A percentile compares a stretch with the other conserved stretches of the same genome.
phyloP scores from a whole-genome alignment of 2,113 vertebrate species.

The Ivindomyrus marchei region DNA sequence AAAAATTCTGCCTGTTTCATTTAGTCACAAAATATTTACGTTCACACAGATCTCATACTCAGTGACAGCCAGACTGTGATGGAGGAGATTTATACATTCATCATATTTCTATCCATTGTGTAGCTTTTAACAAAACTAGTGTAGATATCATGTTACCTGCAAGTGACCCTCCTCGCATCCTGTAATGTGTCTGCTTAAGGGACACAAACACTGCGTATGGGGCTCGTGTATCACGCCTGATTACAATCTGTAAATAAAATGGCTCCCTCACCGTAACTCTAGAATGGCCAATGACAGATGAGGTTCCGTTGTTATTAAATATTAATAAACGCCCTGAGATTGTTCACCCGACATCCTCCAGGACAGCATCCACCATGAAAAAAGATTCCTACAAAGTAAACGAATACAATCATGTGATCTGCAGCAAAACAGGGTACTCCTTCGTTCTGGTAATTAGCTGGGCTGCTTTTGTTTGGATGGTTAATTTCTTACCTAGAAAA shows the following conservation, averaged over 20 bases:
- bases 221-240: background rate
- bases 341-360: background rate
- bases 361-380: background rate
- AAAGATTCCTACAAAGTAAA: background rate
- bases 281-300: background rate
- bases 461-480: background rate
- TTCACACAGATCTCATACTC: background rate
- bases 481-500: background rate
- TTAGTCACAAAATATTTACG: background rate
- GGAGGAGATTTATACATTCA: background rate
- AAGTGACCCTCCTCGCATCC: background rate
- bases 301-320: background rate
- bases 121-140: background rate
- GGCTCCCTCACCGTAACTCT: background rate
- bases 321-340: background rate
- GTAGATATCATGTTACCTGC: background rate
- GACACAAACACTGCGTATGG: background rate
- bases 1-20: background rate
- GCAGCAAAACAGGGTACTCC: background rate
- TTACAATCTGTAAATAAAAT: conserved; percentile 2
- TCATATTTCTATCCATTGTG: background rate
- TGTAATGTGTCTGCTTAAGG: background rate
- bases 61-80: background rate
- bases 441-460: background rate
- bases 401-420: background rate